phyloP scores from a whole-genome alignment of 1,140 invertebrate genomes.

The Harpegnathos saltator region DNA sequence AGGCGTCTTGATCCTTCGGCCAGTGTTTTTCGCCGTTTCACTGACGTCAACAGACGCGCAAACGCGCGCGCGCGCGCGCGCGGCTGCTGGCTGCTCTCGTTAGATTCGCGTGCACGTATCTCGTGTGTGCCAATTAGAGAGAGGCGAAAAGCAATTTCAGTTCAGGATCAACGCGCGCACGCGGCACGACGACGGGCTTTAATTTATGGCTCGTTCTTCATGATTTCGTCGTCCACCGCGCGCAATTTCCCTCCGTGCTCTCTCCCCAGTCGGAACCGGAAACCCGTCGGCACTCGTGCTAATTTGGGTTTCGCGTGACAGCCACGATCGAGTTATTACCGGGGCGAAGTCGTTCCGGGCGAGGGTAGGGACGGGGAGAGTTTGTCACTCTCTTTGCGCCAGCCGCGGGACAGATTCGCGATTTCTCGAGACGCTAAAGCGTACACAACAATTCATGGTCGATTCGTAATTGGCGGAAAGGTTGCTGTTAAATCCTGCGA shows the following conservation, averaged over 20 bases:
- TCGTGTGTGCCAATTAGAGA: slow-evolving; percentile 72
- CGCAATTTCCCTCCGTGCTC: slow-evolving; percentile 63
- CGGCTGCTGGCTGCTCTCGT: slow-evolving; percentile 72
- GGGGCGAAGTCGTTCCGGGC: slow-evolving; percentile 50
- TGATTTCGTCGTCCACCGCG: slow-evolving; percentile 73
- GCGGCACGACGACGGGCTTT: slow-evolving; percentile 67
- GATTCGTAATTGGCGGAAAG: slow-evolving; percentile 52
- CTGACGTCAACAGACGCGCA: slow-evolving; percentile 17
- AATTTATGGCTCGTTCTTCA: slow-evolving; percentile 79
- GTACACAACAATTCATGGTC: slow-evolving; percentile 19
- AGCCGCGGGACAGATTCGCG: slow-evolving; percentile 43
- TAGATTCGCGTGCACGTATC: slow-evolving; percentile 72
- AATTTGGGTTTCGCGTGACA: slow-evolving; percentile 76
- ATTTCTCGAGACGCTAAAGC: slow-evolving; percentile 16
- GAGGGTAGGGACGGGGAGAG: slow-evolving; percentile 28
- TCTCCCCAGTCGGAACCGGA: slow-evolving; percentile 72
- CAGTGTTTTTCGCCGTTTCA: too few species aligned
- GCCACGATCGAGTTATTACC: slow-evolving; percentile 77
- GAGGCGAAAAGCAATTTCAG: slow-evolving; percentile 76
- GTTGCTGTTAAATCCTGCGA: slow-evolving; percentile 41
- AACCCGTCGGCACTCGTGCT: slow-evolving; percentile 72
- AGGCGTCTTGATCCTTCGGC: slow-evolving; percentile 41
- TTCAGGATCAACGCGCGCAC: slow-evolving; percentile 73
- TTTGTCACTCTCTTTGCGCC: slow-evolving; percentile 61
- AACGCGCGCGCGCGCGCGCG: too few species aligned